Conservation (phyloP, 2,888 invertebrate genomes). For the Eristalinus sepulchralis region DNA sequence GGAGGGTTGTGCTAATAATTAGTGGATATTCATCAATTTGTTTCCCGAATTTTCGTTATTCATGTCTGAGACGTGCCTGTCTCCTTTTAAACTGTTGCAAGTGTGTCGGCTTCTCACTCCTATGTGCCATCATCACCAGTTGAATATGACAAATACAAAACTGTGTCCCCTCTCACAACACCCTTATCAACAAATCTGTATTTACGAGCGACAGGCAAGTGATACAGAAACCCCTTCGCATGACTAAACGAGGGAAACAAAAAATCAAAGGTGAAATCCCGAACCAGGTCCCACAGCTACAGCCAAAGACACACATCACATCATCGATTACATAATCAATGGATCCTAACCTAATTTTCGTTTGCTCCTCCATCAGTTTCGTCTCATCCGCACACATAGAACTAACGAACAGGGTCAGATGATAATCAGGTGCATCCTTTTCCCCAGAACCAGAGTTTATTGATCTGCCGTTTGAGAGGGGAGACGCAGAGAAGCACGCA, state of each 20-base stretch:
- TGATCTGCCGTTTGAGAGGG: conserved; percentile 14
- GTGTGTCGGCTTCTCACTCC: no score
- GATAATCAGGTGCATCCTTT: not conserved
- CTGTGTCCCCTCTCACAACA: not conserved
- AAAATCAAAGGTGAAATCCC: not conserved
- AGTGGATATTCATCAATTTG: not conserved
- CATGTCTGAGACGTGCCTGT: not conserved
- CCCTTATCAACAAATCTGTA: not conserved
- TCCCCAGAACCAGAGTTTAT: conserved; percentile 6
- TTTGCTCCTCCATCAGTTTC: not conserved
- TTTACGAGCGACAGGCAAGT: not conserved
- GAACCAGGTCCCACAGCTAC: not conserved
- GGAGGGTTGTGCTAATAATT: not conserved
- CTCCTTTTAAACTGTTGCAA: not conserved
- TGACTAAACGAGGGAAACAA: conserved; percentile 1
- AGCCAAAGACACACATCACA: not conserved
- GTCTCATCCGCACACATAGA: not conserved
- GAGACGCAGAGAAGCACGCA: not conserved
- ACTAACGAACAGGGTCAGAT: conserved; percentile 11
- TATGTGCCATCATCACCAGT: no score
- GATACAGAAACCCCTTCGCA: not conserved
- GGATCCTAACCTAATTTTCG: conserved; percentile 24
- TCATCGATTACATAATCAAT: conserved; percentile 14
- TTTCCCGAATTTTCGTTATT: no score
- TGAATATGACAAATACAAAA: not conserved